Percentiles rank a stretch among this genome's conserved stretches.
Conservation (phyloP, 2,113 vertebrate species). For the Labeo rohita region DNA sequence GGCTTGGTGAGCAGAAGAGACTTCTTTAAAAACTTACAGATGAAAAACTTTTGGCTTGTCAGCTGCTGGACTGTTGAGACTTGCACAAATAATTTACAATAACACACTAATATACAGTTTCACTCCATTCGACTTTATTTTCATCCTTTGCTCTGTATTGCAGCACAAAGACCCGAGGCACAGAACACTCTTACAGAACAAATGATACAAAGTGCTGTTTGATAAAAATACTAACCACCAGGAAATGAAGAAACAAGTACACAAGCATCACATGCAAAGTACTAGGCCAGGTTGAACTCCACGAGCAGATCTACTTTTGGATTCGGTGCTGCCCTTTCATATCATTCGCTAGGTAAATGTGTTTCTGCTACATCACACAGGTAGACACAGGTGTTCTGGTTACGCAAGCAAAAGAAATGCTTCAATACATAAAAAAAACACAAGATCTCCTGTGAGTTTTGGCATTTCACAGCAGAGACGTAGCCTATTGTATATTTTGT, state of each 20-base stretch:
- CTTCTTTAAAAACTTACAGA: no score
- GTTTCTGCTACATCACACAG: constrained; percentile 17
- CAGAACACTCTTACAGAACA: constrained; percentile 9
- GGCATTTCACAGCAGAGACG: constrained; percentile 1
- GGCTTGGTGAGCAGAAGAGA: no score
- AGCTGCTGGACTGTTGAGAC: no score
- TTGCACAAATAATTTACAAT: background rate
- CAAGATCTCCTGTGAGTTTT: background rate
- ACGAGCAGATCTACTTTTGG: constrained; percentile 50
- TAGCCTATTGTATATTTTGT: constrained; percentile 14
- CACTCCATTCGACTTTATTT: background rate
- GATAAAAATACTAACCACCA: constrained; percentile 36
- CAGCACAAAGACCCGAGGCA: background rate
- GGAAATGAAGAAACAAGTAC: constrained; percentile 2
- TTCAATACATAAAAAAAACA: background rate
- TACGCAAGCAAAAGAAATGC: constrained; percentile 5
- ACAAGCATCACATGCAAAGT: constrained; percentile 63
- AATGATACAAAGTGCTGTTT: constrained; percentile 58
- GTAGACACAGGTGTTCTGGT: background rate
- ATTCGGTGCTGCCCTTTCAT: background rate
- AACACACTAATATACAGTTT: background rate
- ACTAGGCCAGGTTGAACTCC: constrained; percentile 53
- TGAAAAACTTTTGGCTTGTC: no score
- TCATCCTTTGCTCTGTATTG: background rate
- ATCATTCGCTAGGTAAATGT: constrained; percentile 46